Evolutionary conservation across 2,113 vertebrate genomes (phyloP), one percentile per base, ranked within the genome.

Genomic region (Chamaetylas fuelleborni): DNA sequence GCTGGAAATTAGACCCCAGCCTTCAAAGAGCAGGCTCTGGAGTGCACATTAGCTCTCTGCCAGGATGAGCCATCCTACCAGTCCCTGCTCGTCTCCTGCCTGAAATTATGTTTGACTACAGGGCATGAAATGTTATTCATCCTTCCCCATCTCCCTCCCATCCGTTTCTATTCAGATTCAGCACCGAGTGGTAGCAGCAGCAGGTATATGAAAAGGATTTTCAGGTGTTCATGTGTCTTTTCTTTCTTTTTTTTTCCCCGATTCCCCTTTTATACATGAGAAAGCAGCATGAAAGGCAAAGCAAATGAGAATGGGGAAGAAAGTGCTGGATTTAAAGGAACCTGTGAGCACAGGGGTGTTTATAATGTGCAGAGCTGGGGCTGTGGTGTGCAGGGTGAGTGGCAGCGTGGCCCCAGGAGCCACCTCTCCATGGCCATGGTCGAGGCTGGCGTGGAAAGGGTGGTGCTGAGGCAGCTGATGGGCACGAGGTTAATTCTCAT

Each of bases 241-340:
- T 80, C 64, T 95, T 95, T 83, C 64, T 84, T 83, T 96, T 81
- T 53, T 66, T 48, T 48, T 7, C 50, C 43, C 38, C 11, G 0
- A 60, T 73, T 79, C 65, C 61, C 92, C 83, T 96, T 94, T 96
- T 92, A 85, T 86, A 71, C 60, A 45, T 45, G 84, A 96, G 94
- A 96, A 92, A 96, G 91, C 86, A 57, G 89, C 76, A 74, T 95
- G 95, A 97, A 97, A 97, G 95, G 97, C 92, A 96, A 76, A 95
- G 96, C 93, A 96, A 96, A 92, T 76, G 92, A 96, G 94, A 93
- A 94, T 13, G 54, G 48, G 81, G 89, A 93, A 91, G 80, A 86
- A 93, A 95, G 79, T n/a, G 82, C 53, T 54, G 65, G 53, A 31
- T 47, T 56, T 40, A 34, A 82, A 74, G 92, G n/a, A 16, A 69